phyloP scores from a whole-genome alignment of 2,797 vertebrate genomes.

The Liparis tanakae region DNA sequence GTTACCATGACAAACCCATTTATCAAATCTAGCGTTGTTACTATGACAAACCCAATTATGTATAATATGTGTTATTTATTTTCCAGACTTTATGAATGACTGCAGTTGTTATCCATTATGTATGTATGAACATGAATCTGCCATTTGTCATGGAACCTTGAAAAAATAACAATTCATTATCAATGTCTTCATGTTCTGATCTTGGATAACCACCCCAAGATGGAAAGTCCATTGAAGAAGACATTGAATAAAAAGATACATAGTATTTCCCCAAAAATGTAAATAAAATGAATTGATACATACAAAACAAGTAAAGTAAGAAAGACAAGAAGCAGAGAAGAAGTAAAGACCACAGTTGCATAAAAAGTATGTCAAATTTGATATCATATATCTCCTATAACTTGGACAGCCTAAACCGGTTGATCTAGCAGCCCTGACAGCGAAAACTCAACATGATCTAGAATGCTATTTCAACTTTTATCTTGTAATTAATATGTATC shows the following conservation, averaged over 20 bases:
- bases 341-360: background rate
- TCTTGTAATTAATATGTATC: conserved; percentile 70
- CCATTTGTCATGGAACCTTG: background rate
- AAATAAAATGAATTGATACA: background rate
- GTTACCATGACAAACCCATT: conserved; percentile 26
- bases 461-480: conserved; percentile 69
- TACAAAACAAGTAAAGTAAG: background rate
- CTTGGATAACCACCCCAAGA: background rate
- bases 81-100: background rate
- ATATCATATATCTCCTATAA: conserved; percentile 16
- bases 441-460: conserved; percentile 40
- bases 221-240: background rate
- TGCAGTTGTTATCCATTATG: background rate
- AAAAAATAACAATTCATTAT: conserved; percentile 1
- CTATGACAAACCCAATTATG: conserved; percentile 25
- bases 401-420: conserved; percentile 19
- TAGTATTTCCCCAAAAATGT: background rate
- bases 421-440: conserved; percentile 29
- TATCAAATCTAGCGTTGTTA: conserved; percentile 33
- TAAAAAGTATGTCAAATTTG: conserved; percentile 13
- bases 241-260: background rate
- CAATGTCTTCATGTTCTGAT: background rate
- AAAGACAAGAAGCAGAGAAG: background rate
- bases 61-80: background rate
- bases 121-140: conserved; percentile 9